These are phyloP conservation scores for Apis laboriosa DNA, from an alignment of 1,140 invertebrate species.

Conservation along the genomic window DNA sequence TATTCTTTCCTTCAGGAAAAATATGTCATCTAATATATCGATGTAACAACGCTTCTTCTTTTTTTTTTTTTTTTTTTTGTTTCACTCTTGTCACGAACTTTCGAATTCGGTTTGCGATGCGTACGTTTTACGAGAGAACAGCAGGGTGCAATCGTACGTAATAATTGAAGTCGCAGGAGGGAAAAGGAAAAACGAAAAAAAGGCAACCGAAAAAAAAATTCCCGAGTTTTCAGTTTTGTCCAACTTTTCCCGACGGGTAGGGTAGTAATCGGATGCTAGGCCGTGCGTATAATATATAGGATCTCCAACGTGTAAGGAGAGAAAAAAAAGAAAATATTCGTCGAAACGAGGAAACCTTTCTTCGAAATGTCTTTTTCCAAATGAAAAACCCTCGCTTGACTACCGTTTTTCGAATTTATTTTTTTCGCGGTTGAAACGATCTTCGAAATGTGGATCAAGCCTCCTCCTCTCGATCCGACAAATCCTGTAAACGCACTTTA, in stretches of 20 bases:
- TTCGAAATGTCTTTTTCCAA: too few relatives aligned
- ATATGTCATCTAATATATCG: not conserved
- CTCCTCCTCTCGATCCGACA: not conserved
- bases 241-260: too few relatives aligned
- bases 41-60: not conserved
- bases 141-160: conserved; percentile 1
- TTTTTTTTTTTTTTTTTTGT: not conserved
- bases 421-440: too few relatives aligned
- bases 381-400: too few relatives aligned
- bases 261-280: not conserved
- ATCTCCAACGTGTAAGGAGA: too few relatives aligned
- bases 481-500: not conserved
- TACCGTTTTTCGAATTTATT: too few relatives aligned
- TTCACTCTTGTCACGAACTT: conserved; percentile 11
- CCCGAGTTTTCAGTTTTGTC: not conserved
- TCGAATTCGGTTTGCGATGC: conserved; percentile 15
- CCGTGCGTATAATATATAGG: too few relatives aligned
- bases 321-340: too few relatives aligned
- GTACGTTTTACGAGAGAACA: not conserved
- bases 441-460: too few relatives aligned
- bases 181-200: too few relatives aligned
- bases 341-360: too few relatives aligned
- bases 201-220: not conserved
- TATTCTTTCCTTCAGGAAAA: too few relatives aligned
- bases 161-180: not conserved